Base-by-base conservation (phyloP, 1,140 invertebrate species). In the Psix sp. region DNA sequence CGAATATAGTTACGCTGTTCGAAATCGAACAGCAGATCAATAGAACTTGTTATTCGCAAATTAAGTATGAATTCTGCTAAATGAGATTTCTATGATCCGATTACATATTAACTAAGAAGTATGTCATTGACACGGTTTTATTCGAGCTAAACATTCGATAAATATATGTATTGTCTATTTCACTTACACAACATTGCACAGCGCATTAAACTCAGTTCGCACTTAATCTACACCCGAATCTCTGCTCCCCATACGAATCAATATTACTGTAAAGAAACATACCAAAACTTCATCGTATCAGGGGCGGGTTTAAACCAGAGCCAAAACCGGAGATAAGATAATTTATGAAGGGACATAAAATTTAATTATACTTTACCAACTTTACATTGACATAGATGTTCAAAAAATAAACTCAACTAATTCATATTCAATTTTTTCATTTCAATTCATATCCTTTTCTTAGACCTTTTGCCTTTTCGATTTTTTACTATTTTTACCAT, bases 241-340 rank as follows among this genome's bases (percentile, higher is more conserved):
- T 63, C 59, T 7, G 51, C 68, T 43, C 59, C 67, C 67, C 51
- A 71, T 72, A 72, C 52, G 56, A 65, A 72, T 72, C 68, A 72
- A 72, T 72, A 72, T 63, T 59, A 42, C 59, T 31, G 51, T 72
- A 63, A 45, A 65, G 51, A 52, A 70, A 72, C 68, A 72, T 72
- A 65, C 68, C 52, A 65, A 63, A 63, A 72, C 57, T 62, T 62
- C 49, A 39, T 63, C 36, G 38, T 46, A 72, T 59, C 51, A 72
- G 59, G 38, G 59, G 59, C 59, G 68, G 51, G 51, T 65, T 63
- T 45, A 51, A 72, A 43, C 18, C 49, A 46, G 65, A 52, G 38
- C 29, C 42, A 17, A 59, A 16, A 33, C 31, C 16, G 11, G 48
- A 62, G 66, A 70, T 70, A 51, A 33, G 33, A 40, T 62, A 60